Evolutionary conservation across 2,888 invertebrate genomes (phyloP).

Genomic region (Deroplatys truncata): DNA sequence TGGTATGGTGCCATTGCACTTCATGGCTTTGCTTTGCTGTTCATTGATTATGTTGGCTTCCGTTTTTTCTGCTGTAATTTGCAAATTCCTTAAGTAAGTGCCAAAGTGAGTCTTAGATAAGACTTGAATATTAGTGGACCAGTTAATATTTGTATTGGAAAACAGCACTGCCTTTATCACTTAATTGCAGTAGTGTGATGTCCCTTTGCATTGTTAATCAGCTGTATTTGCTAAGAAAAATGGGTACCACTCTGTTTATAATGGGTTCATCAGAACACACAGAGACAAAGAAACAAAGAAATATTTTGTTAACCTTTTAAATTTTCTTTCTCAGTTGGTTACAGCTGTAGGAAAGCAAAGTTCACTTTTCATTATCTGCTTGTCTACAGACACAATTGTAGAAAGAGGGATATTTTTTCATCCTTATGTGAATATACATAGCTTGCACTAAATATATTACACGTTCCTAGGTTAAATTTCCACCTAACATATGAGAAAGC

Average conservation of each 20-base stretch:
- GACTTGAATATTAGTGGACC: neutral
- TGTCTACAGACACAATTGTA: neutral
- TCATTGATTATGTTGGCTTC: too few relatives aligned
- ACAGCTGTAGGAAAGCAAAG: neutral
- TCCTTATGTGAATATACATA: neutral
- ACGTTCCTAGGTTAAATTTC: neutral
- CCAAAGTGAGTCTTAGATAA: neutral
- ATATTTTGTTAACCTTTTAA: neutral
- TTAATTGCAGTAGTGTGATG: neutral
- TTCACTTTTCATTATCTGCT: neutral
- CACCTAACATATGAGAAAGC: neutral
- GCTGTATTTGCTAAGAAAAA: neutral
- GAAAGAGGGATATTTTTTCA: neutral
- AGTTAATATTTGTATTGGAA: neutral
- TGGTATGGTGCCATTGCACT: too few relatives aligned
- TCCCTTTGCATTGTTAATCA: neutral
- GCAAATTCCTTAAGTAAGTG: neutral
- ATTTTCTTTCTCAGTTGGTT: neutral
- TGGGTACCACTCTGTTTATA: neutral
- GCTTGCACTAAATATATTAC: neutral
- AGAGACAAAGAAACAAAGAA: neutral
- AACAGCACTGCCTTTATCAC: neutral
- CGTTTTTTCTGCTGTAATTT: neutral
- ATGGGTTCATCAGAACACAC: neutral
- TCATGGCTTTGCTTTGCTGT: too few relatives aligned